These are phyloP conservation scores for Melieria omissa DNA, from an alignment of 2,888 invertebrate species.

Conservation along the genomic window DNA sequence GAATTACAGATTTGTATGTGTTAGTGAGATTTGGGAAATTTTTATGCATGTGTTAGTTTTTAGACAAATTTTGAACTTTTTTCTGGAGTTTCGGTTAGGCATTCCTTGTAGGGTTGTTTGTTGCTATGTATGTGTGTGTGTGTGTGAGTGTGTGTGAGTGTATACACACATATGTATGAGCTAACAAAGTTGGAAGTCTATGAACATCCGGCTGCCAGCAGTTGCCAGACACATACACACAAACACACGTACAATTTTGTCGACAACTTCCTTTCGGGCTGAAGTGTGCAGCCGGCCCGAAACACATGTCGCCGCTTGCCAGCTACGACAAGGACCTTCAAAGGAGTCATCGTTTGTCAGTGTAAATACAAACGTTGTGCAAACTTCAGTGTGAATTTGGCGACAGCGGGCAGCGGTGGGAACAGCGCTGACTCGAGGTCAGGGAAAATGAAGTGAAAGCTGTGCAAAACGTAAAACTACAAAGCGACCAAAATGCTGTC, in stretches of 20 bases:
- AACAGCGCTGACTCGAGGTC: no score
- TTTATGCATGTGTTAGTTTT: no score
- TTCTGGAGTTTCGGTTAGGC: no score
- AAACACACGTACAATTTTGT: background rate
- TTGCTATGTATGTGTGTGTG: conserved; percentile 10
- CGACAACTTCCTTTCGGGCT: background rate
- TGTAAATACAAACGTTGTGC: conserved; percentile 28
- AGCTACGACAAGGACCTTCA: conserved; percentile 32
- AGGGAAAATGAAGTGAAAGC: no score
- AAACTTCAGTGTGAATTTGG: background rate
- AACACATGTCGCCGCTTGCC: conserved; percentile 20
- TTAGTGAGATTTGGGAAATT: no score
- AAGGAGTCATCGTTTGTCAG: conserved; percentile 29
- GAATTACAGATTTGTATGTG: no score
- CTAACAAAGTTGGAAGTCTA: background rate
- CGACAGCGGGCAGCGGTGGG: no score
- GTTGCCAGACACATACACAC: conserved; percentile 1
- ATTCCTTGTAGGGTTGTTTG: no score
- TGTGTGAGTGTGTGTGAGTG: conserved; percentile 22
- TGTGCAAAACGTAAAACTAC: no score
- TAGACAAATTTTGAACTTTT: no score
- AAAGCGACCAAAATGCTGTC: no score
- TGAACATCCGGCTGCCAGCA: background rate
- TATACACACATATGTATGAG: conserved; percentile 4
- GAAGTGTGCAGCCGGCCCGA: background rate